Evolutionary conservation across 2,113 vertebrate species (phyloP), one percentile per base, ranked within the genome.

Genomic region (Pleuronectes platessa): DNA sequence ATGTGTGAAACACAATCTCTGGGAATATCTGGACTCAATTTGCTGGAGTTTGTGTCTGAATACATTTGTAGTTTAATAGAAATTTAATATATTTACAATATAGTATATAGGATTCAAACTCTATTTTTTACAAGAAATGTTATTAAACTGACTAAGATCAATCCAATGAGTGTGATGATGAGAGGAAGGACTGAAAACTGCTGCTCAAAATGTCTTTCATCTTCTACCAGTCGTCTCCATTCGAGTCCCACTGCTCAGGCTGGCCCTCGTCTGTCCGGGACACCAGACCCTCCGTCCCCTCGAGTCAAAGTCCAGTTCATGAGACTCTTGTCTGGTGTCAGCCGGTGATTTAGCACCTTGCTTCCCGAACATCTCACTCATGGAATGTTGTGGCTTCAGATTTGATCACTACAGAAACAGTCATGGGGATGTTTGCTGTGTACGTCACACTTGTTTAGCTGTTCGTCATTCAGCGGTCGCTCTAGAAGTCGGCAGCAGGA

Each of bases 261-360:
- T 49, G 17, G 18, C 2, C 14, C 24, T 59, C 15, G 56, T 40
- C 11, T 2, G 1, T 17, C 15, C n/a, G 20, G 17, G 18, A 45
- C 26, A n/a, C 21, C 2, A 11, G 18, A 31, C 23, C 1, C 5
- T 40, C 53, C 20, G 4, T 61, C 15, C 27, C 54, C 56, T 27
- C 18, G 35, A 74, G n/a, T 55, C 40, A 61, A 71, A 61, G 42
- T 71, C 61, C 61, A 56, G n/a, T 63, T 82, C 68, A 70, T 53
- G 15, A 53, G 17, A 2, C 67, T 18, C 69, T 62, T 49, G 24
- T 81, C 68, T 76, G 61, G 6, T 47, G 67, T 76, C 63, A 76
- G 76, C 20, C 35, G 66, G 82, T 86, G 59, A 86, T 84, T 86
- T 86, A 74, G 78, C 73, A 63, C 35, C 11, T 0, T 47, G 23